Conservation (phyloP, 2,113 vertebrate genomes). For the Poicephalus gulielmi region DNA sequence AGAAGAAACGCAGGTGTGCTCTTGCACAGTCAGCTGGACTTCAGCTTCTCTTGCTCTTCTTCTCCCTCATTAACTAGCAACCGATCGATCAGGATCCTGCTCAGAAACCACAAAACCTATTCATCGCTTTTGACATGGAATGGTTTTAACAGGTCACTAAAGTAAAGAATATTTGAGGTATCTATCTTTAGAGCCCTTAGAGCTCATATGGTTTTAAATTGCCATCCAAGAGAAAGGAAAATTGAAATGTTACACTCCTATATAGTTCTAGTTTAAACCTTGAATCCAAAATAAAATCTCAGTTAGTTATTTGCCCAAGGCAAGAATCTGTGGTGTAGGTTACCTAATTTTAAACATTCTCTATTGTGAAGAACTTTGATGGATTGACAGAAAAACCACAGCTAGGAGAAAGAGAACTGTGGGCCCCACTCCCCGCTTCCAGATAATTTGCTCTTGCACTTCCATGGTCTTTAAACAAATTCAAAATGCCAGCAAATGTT, state of each 20-base stretch:
- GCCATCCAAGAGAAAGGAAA: background rate
- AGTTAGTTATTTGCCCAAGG: background rate
- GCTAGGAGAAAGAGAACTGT: background rate
- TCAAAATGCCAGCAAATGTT: background rate
- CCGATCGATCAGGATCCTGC: conserved; percentile 69
- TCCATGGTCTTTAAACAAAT: background rate
- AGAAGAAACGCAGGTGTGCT: conserved; percentile 72
- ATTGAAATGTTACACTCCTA: background rate
- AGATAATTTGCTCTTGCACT: background rate
- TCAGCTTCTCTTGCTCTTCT: conserved; percentile 51
- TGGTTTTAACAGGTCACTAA: conserved; percentile 60
- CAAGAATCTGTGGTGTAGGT: background rate
- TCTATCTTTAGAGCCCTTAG: conserved; percentile 37
- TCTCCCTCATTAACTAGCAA: conserved; percentile 69
- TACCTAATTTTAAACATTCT: background rate
- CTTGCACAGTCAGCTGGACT: conserved; percentile 61
- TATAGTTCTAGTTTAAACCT: background rate
- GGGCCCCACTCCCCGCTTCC: background rate
- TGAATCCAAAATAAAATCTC: background rate
- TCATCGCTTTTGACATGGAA: conserved; percentile 70
- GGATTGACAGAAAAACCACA: background rate
- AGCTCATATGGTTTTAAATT: background rate
- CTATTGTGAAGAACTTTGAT: background rate
- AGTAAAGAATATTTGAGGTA: conserved; percentile 54
- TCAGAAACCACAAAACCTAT: conserved; percentile 74